Percentiles rank a stretch among this genome's conserved stretches.
Conservation (phyloP, 2,113 vertebrate genomes). For the Phodopus roborovskii region DNA sequence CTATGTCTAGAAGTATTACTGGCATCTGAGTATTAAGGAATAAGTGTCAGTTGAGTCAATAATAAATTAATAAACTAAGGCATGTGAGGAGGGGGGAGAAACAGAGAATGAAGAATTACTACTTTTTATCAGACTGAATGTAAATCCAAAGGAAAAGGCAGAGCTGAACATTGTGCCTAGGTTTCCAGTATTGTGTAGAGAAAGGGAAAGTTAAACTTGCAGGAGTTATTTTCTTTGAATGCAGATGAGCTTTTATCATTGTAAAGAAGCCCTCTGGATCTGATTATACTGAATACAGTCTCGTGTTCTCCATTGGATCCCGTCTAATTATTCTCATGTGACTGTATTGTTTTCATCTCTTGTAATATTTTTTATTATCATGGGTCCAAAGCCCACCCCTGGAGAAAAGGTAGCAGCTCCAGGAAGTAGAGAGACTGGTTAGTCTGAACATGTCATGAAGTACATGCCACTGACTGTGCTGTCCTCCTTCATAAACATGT, state of each 20-base stretch:
- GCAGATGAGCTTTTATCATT: background rate
- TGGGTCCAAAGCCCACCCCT: background rate
- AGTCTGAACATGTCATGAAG: background rate
- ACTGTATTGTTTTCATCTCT: background rate
- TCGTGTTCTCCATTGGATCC: background rate
- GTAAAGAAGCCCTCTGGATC: background rate
- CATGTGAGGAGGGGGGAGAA: background rate
- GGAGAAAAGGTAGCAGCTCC: background rate
- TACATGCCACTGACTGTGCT: background rate
- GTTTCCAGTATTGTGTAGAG: background rate
- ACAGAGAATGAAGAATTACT: background rate
- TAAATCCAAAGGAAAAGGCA: background rate
- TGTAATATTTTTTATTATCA: background rate
- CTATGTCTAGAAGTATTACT: background rate
- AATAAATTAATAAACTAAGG: background rate
- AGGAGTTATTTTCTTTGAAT: background rate
- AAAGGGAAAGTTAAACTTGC: too few relatives aligned
- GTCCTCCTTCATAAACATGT: background rate
- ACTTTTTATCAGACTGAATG: background rate
- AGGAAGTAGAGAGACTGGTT: background rate
- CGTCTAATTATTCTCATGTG: background rate
- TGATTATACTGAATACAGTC: background rate
- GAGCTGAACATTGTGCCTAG: background rate
- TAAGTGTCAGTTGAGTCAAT: background rate
- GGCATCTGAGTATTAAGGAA: background rate